These are phyloP conservation scores for Orchestes rusci DNA, from an alignment of 2,888 invertebrate species.

Conservation along the genomic window DNA sequence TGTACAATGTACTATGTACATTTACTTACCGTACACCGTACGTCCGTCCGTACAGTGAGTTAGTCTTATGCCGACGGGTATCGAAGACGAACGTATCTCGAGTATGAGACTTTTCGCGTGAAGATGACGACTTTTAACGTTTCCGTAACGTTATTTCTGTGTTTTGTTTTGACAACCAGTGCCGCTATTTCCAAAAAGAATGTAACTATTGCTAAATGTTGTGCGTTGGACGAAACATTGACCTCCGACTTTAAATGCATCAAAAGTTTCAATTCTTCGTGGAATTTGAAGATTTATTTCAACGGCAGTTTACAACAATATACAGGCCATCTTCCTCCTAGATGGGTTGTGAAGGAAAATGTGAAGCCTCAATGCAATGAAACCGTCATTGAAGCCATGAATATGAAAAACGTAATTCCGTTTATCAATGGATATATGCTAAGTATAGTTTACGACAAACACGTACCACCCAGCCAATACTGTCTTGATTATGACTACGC, in stretches of 20 bases:
- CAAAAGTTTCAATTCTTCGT: slow-evolving; percentile 23
- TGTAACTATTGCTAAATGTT: slow-evolving; percentile 35
- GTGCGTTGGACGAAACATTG: slow-evolving; percentile 30
- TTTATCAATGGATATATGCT: slow-evolving; percentile 59
- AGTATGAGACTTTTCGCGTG: no score
- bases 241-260: slow-evolving; percentile 29
- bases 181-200: slow-evolving; percentile 19
- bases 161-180: neutral
- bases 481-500: slow-evolving; percentile 63
- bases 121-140: no score
- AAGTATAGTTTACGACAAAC: slow-evolving; percentile 45
- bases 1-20: no score
- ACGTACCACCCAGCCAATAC: slow-evolving; percentile 52
- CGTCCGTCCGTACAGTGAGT: no score
- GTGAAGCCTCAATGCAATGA: slow-evolving; percentile 38
- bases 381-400: slow-evolving; percentile 30
- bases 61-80: no score
- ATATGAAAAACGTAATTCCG: slow-evolving; percentile 32
- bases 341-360: slow-evolving; percentile 43
- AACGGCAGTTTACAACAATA: slow-evolving; percentile 17
- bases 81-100: no score
- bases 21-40: no score
- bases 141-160: no score
- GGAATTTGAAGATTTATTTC: slow-evolving; percentile 31
- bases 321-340: slow-evolving; percentile 37